Conservation (phyloP, 2,797 vertebrate species). For the Chaenodraco wilsoni region DNA sequence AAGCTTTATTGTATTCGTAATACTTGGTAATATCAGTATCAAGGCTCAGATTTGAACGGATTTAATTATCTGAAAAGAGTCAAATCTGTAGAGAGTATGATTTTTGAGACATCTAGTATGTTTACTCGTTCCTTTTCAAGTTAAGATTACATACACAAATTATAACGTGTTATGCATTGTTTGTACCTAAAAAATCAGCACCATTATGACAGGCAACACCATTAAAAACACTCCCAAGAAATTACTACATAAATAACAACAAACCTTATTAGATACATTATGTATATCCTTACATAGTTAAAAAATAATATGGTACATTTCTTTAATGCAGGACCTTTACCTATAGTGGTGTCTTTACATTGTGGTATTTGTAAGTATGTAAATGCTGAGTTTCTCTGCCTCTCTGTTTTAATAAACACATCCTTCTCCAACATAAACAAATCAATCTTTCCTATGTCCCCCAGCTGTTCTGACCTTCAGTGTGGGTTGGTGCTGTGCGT, state of each 20-base stretch:
- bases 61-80: neutral
- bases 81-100: neutral
- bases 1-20: no score
- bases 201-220: neutral
- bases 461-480: conserved; percentile 63
- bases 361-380: neutral
- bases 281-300: neutral
- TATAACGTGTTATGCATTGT: neutral
- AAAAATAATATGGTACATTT: neutral
- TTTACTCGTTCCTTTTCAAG: neutral
- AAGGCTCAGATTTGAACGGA: neutral
- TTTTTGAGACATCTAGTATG: neutral
- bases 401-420: neutral
- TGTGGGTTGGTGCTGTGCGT: conserved; percentile 73
- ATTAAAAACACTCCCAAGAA: neutral
- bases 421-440: neutral
- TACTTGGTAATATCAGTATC: no score
- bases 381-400: neutral
- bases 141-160: neutral
- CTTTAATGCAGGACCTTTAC: neutral
- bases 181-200: neutral
- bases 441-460: neutral
- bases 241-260: neutral
- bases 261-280: neutral
- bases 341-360: no score